These are phyloP conservation scores for Sipha maydis DNA, from an alignment of 2,888 invertebrate species.

Conservation along the genomic window DNA sequence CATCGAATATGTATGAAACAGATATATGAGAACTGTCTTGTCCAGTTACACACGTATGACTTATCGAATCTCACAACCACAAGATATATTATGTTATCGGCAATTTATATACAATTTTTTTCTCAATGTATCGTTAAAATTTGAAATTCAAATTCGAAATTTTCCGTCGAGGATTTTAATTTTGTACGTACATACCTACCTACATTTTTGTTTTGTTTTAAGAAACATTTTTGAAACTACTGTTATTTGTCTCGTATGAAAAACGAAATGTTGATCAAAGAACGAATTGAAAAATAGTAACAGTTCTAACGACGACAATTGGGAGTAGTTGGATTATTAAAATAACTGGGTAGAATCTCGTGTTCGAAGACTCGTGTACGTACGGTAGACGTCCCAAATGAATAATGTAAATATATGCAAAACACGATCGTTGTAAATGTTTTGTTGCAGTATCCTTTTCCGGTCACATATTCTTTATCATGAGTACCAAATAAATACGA, in stretches of 20 bases:
- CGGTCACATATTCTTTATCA: no score
- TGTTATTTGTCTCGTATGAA: neutral
- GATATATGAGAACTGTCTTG: slow-evolving; percentile 30
- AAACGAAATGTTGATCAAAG: neutral
- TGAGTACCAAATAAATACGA: neutral
- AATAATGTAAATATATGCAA: neutral
- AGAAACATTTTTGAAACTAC: neutral
- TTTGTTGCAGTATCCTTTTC: neutral
- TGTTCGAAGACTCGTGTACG: neutral
- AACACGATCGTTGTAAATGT: neutral
- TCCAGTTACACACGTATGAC: slow-evolving; percentile 26
- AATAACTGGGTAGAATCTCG: neutral
- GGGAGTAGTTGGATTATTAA: neutral
- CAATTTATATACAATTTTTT: slow-evolving; percentile 56
- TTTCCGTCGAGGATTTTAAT: slow-evolving; percentile 45
- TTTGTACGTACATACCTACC: slow-evolving; percentile 2
- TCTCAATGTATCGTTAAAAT: slow-evolving; percentile 20
- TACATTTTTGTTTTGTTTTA: slow-evolving; percentile 13
- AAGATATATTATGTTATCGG: slow-evolving; percentile 2
- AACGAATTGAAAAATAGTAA: neutral
- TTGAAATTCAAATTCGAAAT: slow-evolving; percentile 54
- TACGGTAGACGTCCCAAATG: neutral
- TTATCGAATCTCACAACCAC: slow-evolving; percentile 18
- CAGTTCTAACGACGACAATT: neutral
- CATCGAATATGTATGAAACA: slow-evolving; percentile 57